Evolutionary conservation across 2,113 vertebrate genomes (phyloP).

Genomic region (Semnopithecus entellus): DNA sequence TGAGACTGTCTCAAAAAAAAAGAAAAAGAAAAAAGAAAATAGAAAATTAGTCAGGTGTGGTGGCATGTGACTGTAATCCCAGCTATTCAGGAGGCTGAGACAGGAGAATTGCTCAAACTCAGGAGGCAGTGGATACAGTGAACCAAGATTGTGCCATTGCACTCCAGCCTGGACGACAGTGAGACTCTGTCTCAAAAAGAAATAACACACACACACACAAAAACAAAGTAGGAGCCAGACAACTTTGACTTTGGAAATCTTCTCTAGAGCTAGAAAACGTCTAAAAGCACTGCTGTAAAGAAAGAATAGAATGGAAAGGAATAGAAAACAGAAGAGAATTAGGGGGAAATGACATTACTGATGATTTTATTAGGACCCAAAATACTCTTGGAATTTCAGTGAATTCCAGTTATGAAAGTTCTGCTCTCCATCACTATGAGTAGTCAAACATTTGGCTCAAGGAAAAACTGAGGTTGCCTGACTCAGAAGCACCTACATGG

Average conservation of each 20-base stretch:
- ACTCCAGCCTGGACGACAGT: too few relatives aligned
- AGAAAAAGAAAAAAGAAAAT: too few relatives aligned
- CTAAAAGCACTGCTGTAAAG: background rate
- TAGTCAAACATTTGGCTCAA: constrained; percentile 23
- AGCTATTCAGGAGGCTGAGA: too few relatives aligned
- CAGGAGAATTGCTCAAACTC: too few relatives aligned
- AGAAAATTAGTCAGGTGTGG: too few relatives aligned
- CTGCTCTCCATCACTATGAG: background rate
- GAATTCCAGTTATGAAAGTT: background rate
- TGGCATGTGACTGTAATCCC: too few relatives aligned
- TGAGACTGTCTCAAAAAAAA: too few relatives aligned
- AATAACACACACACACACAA: too few relatives aligned
- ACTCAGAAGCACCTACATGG: background rate
- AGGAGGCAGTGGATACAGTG: too few relatives aligned
- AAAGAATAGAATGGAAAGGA: background rate
- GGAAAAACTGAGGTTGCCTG: background rate
- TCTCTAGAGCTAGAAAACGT: background rate
- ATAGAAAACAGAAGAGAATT: background rate
- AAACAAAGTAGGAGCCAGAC: background rate
- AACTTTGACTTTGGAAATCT: background rate
- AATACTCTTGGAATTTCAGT: background rate
- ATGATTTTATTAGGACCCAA: background rate
- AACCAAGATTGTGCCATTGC: too few relatives aligned
- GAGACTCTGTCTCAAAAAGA: too few relatives aligned
- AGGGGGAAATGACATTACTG: background rate